Evolutionary conservation across 2,888 invertebrate genomes (phyloP), one percentile per base, ranked within the genome.

Genomic region (Pogonocherus hispidulus): DNA sequence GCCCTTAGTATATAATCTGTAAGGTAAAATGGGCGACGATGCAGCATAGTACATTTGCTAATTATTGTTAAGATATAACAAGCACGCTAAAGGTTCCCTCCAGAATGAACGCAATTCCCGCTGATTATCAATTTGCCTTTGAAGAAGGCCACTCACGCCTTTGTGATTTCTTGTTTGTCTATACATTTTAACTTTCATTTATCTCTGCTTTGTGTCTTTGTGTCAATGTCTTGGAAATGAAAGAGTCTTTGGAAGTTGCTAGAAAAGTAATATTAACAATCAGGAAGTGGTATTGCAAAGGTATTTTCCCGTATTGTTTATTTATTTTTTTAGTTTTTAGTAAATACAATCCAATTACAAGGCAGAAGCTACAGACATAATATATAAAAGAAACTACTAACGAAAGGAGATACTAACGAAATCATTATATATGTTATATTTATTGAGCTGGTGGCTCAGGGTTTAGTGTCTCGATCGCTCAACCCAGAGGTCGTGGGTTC

Each of bases 111-210:
- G 49, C n/a, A 1, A n/a, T 23, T 52, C 19, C 9, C 14, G 27
- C 9, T 32, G 51, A 51, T 27, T 51, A 19, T 51, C 51, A 52
- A 32, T 52, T 52, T 52, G 52, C 32, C 52, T 52, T 52, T 52
- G 16, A 32, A 27, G 11, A 18, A 6, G 16, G 32, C 27, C 16
- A 52, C 23, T 18, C 2, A 11, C 18, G 32, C 52, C 52, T 51
- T 6, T 16, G 2, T 19, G 19, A 27, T 52, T 32, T 32, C 18
- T 32, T 52, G 52, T 32, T 52, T 52, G 32, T 52, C 32, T 32
- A 51, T 32, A 14, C 14, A 27, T 27, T 22, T 52, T 14, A 14
- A 16, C 27, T 52, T 47, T 47, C 18, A 9, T 52, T 23, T n/a
- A 14, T 9, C 2, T 27, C n/a, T 32, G 8, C 32, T 2, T 11